phyloP scores from a whole-genome alignment of 2,797 vertebrate species.

The Muscicapa comitata region DNA sequence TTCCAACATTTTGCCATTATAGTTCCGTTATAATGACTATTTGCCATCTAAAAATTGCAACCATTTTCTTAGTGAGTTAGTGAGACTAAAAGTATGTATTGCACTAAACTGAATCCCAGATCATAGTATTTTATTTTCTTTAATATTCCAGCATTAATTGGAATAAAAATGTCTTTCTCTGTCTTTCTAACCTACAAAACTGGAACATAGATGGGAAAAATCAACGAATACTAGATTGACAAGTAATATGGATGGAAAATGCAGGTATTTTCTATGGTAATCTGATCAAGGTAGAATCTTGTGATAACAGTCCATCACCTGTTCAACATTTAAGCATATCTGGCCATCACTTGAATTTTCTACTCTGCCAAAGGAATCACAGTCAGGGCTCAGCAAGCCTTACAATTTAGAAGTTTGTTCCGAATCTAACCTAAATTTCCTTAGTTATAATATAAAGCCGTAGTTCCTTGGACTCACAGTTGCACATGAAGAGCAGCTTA shows the following conservation, averaged over 20 bases:
- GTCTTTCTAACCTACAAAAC: background rate
- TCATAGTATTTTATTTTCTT: background rate
- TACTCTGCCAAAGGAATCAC: background rate
- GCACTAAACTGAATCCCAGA: background rate
- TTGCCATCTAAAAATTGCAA: background rate
- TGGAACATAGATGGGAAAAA: background rate
- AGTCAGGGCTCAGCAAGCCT: background rate
- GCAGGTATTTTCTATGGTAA: background rate
- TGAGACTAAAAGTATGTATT: background rate
- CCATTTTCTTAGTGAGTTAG: background rate
- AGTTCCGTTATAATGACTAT: background rate
- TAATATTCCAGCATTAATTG: background rate
- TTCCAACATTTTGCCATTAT: background rate
- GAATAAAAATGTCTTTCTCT: background rate
- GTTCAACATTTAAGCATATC: accelerated
- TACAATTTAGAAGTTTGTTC: background rate
- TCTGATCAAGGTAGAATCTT: background rate
- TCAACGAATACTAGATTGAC: background rate
- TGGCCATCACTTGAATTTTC: background rate
- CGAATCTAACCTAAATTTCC: background rate
- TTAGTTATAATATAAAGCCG: background rate
- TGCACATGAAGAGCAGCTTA: background rate
- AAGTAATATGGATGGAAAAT: background rate
- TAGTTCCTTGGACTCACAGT: background rate
- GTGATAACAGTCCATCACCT: background rate